A percentile compares a stretch with the other conserved stretches of the same genome.
Conservation (phyloP, 1,140 invertebrate genomes). For the Lordiphosa stackelbergi region DNA sequence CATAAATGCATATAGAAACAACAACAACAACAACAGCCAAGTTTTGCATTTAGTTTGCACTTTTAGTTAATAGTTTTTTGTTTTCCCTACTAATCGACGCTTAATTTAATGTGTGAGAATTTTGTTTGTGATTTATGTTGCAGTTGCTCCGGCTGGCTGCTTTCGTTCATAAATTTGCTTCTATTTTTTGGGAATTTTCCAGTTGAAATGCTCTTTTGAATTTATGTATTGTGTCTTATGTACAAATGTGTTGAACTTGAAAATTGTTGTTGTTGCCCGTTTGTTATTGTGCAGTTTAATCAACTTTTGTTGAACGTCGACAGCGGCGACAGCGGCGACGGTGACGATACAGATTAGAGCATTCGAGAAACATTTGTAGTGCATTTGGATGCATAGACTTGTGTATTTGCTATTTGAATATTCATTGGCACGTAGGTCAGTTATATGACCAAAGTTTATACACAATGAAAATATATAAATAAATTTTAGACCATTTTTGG, state of each 20-base stretch:
- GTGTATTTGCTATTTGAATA: not conserved
- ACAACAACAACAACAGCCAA: constrained; percentile 18
- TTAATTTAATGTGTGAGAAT: constrained; percentile 59
- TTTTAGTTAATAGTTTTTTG: constrained; percentile 45
- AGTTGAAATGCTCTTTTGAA: constrained; percentile 63
- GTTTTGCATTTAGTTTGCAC: constrained; percentile 38
- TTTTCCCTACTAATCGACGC: constrained; percentile 33
- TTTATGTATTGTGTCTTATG: constrained; percentile 53
- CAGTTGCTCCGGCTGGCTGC: constrained; percentile 27
- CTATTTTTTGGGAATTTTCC: constrained; percentile 55
- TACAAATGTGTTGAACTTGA: constrained; percentile 67
- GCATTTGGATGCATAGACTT: constrained; percentile 48
- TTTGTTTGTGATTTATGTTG: constrained; percentile 23
- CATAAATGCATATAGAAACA: constrained; percentile 24
- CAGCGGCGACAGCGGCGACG: not conserved
- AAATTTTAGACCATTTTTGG: too few relatives aligned
- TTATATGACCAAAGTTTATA: constrained; percentile 2
- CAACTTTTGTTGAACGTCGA: constrained; percentile 59
- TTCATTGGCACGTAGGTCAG: constrained; percentile 13
- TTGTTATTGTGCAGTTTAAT: constrained; percentile 74
- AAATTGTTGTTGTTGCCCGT: constrained; percentile 64
- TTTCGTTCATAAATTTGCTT: constrained; percentile 12
- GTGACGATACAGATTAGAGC: constrained; percentile 15
- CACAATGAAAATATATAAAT: constrained; percentile 3
- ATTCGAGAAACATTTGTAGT: constrained; percentile 67